These are phyloP conservation scores for Pangasius sanitwongsei DNA, from an alignment of 2,797 vertebrate genomes.

Conservation along the genomic window DNA sequence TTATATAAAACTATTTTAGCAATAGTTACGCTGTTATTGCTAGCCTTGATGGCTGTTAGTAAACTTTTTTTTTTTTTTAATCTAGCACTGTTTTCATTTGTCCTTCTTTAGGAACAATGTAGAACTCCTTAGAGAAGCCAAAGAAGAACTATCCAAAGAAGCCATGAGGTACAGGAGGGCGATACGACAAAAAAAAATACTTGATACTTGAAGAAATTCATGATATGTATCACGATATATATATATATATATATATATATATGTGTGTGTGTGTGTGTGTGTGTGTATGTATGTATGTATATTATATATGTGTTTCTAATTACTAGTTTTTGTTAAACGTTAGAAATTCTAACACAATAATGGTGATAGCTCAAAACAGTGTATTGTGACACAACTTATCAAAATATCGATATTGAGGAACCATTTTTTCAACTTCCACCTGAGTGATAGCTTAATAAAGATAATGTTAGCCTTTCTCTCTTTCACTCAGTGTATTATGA, in stretches of 20 bases:
- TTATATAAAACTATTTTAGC: neutral
- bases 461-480: neutral
- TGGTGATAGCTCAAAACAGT: neutral
- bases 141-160: neutral
- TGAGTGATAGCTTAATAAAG: neutral
- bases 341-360: neutral
- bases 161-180: neutral
- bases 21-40: neutral
- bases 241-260: no score
- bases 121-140: no score
- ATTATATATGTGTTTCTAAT: neutral
- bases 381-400: neutral
- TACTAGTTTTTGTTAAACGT: neutral
- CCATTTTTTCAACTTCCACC: neutral
- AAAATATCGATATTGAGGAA: neutral
- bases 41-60: neutral
- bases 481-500: neutral
- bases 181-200: neutral
- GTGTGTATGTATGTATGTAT: neutral
- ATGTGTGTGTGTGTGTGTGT: no score
- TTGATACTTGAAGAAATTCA: neutral
- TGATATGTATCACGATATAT: neutral
- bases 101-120: neutral
- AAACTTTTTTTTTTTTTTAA: neutral
- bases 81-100: neutral